These are phyloP conservation scores for Physocephala rufipes DNA, from an alignment of 2,888 invertebrate species.

Conservation along the genomic window DNA sequence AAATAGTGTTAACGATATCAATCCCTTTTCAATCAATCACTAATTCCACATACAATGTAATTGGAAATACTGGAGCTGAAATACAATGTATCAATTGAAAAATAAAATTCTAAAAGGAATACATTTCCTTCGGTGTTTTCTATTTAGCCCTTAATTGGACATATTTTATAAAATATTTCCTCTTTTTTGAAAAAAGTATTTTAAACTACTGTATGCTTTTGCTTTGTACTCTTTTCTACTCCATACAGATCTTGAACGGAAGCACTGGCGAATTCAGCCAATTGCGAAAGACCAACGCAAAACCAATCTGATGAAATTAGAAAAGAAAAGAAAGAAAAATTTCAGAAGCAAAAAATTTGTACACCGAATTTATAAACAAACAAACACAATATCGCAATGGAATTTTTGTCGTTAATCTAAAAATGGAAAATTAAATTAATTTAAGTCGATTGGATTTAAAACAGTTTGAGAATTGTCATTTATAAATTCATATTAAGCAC, in stretches of 20 bases:
- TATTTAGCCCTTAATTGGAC: no score
- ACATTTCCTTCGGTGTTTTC: no score
- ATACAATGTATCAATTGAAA: no score
- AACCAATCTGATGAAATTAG: conserved; percentile 4
- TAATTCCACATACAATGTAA: no score
- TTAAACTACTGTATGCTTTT: background rate
- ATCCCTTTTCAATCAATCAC: no score
- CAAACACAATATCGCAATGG: conserved; percentile 23
- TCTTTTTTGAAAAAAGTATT: background rate
- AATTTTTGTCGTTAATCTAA: background rate
- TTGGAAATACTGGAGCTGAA: no score
- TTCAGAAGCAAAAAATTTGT: background rate
- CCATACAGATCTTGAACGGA: background rate
- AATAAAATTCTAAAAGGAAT: no score
- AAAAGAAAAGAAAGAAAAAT: background rate
- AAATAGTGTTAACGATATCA: no score
- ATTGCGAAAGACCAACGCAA: background rate
- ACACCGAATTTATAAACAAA: conserved; percentile 31
- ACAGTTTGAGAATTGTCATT: no score
- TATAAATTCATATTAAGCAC: no score
- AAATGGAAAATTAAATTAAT: conserved; percentile 18
- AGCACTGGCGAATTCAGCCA: background rate
- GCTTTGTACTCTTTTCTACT: background rate
- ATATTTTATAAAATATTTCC: background rate
- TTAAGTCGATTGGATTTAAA: conserved; percentile 1